Evolutionary conservation across 2,113 vertebrate species (phyloP).

Genomic region (Callionymus lyra): DNA sequence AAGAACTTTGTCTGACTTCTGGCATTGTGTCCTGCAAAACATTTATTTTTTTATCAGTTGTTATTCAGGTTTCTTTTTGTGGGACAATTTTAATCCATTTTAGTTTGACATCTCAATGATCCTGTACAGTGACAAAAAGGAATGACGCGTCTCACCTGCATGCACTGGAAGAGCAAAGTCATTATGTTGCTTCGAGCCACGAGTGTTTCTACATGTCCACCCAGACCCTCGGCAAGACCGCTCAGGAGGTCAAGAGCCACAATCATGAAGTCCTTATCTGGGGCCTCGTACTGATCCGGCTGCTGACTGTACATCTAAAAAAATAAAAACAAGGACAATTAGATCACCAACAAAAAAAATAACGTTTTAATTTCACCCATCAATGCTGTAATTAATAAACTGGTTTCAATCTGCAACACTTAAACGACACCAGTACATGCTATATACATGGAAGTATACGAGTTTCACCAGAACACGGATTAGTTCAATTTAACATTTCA

Average conservation of each 20-base stretch:
- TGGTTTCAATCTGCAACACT: no score
- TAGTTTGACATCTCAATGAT: no score
- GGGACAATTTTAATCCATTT: no score
- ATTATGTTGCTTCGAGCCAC: constrained; percentile 92
- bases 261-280: constrained; percentile 96
- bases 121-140: background rate
- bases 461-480: no score
- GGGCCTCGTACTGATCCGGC: constrained; percentile 91
- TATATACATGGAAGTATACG: no score
- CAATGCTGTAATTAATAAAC: no score
- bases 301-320: constrained; percentile 93
- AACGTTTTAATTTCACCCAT: no score
- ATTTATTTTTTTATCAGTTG: no score
- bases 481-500: no score
- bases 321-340: background rate
- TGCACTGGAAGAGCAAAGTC: constrained; percentile 92
- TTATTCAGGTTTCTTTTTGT: no score
- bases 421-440: no score
- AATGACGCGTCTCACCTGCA: constrained; percentile 73
- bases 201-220: constrained; percentile 82
- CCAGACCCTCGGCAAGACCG: constrained; percentile 85
- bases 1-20: constrained; percentile 90
- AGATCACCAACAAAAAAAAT: no score
- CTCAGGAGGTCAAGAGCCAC: constrained; percentile 90
- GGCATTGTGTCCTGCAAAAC: constrained; percentile 84